Evolutionary conservation across 2,113 vertebrate genomes (phyloP), one percentile per base, ranked within the genome.

Genomic region (Peromyscus californicus): DNA sequence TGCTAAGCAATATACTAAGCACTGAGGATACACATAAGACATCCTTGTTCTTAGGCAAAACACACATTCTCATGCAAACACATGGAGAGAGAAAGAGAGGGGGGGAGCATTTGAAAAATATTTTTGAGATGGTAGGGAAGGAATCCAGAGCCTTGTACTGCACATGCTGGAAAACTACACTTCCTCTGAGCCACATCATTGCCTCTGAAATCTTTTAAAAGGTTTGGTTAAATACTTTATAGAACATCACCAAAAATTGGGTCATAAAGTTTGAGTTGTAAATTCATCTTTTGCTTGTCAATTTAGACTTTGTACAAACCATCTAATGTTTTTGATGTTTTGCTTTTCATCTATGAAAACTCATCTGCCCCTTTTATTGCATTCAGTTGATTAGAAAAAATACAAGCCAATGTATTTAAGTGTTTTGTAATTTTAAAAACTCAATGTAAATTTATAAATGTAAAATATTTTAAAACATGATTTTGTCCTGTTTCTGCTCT

Each of bases 181-280:
- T 74, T 39, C 51, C 36, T 19, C 7, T 39, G 31, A 42, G n/a
- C 10, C 57, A 12, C n/a, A 42, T 42, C 5, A 19, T 54, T 21
- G 21, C 8, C 54, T 59, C 54, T 45, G 24, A 39, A 89, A 42
- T 61, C 15, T 75, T 29, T 54, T 54, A 90, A 85, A 63, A 61
- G 59, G 1, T 63, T 67, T 22, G 59, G 11, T 83, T n/a, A 89
- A 85, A 48, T 72, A 80, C 22, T 74, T 89, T 26, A 36, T 33
- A 84, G 24, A 89, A 85, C 31, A 70, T 39, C 36, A 72, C 10
- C 29, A 29, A 96, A 94, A 95, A 51, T 31, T 93, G 26, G 33
- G 29, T 87, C n/a, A 78, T 83, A 26, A 75, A 36, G 86, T 93
- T 31, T 45, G 92, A 78, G 2, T 89, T 88, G 87, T 94, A 90